Evolutionary conservation across 2,797 vertebrate species (phyloP), one percentile per base, ranked within the genome.

Genomic region (Lepidocolaptes lacrymiger): DNA sequence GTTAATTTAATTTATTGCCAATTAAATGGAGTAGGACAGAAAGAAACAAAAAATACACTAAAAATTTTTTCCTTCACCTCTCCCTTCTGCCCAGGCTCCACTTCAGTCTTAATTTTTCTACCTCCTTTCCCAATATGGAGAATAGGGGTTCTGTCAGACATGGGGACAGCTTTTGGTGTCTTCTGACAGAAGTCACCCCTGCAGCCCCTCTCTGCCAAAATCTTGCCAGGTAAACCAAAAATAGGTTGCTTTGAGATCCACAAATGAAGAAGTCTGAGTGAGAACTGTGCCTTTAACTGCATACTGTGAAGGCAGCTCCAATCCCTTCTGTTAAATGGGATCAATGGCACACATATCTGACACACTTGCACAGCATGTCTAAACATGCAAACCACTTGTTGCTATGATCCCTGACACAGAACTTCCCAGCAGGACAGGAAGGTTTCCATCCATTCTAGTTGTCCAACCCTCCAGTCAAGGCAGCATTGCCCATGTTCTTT

Each of bases 371-470:
- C 23, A 69, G 18, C 12, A 9, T 10, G 6, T 27, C 22, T 28
- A 48, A 39, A 72, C 59, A 10, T 73, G 14, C 30, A 67, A 22
- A 74, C 5, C 13, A 2, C 14, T 52, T 32, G 12, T 56, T 78
- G 12, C 20, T 28, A 0, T 19, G 28, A n/a, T 30, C 12, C 27
- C 52, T 64, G 58, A 22, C 34, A 17, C 0, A 2, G 28, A 52
- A 37, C 10, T 12, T 28, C 14, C 6, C 59, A 73, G 44, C 56
- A 82, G n/a, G 17, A 21, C 18, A 20, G 23, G 41, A 11, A 68
- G 8, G 4, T 6, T n/a, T n/a, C 6, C 12, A 37, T 36, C 43
- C 68, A 12, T 28, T 15, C 28, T 16, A 16, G 46, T 10, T 10
- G 5, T 44, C 37, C 68, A 59, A 8, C 14, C 36, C 46, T 73